These are phyloP conservation scores for Virgularia gustaviana DNA, from an alignment of 92 coral and sea anemone genomes.

Conservation along the genomic window DNA sequence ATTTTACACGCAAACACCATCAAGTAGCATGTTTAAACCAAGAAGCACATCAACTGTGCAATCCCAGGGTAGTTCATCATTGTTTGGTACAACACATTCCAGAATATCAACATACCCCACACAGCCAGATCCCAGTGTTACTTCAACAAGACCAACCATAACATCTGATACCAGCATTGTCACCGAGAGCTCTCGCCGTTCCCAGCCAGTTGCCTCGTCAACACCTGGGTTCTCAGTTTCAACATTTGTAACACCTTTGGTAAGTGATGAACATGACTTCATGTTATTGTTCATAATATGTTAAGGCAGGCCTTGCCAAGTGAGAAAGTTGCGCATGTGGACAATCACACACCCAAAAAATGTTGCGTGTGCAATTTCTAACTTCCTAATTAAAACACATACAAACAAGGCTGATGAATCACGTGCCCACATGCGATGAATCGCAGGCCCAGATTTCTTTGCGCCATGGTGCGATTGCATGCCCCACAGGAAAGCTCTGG, in stretches of 20 bases:
- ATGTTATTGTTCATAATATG: background rate
- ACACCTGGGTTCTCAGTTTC: slow-evolving; percentile 23
- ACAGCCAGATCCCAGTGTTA: background rate
- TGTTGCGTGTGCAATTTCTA: too few relatives aligned
- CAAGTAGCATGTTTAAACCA: background rate
- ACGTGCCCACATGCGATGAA: too few relatives aligned
- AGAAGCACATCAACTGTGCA: background rate
- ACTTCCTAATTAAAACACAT: too few relatives aligned
- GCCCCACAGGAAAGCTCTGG: too few relatives aligned
- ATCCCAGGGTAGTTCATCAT: background rate
- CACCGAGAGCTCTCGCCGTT: background rate
- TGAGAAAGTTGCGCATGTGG: background rate
- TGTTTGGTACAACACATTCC: background rate
- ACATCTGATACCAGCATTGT: background rate
- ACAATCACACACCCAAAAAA: too few relatives aligned
- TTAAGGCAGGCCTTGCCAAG: background rate
- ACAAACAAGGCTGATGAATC: too few relatives aligned
- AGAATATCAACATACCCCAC: background rate
- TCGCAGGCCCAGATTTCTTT: too few relatives aligned
- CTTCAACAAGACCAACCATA: background rate
- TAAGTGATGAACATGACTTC: too few relatives aligned
- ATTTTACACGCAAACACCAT: background rate
- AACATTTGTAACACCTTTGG: slow-evolving; percentile 40
- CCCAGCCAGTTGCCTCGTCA: slow-evolving; percentile 6
- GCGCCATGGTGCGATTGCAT: too few relatives aligned